Conservation (phyloP, 2,797 vertebrate genomes). For the Taenioides sp. region DNA sequence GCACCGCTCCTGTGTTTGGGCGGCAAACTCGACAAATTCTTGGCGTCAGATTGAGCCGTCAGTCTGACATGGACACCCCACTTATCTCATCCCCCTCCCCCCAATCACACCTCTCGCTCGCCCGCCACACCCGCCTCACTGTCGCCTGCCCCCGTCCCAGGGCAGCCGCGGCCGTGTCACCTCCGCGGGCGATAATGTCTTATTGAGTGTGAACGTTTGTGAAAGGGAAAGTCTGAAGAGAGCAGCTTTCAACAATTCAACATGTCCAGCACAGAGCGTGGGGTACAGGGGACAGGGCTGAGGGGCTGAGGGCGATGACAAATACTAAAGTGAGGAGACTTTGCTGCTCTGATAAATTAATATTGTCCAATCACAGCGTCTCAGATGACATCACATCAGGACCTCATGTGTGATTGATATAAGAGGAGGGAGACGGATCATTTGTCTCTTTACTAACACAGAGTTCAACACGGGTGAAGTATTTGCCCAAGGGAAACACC, state of each 20-base stretch:
- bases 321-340: background rate
- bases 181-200: conserved; percentile 24
- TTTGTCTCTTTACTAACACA: no score
- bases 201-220: conserved; percentile 4
- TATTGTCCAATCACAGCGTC: no score
- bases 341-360: background rate
- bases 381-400: no score
- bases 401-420: no score
- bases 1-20: conserved; percentile 21
- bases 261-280: background rate
- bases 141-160: conserved; percentile 50
- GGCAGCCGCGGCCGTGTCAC: conserved; percentile 43
- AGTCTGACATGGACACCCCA: conserved; percentile 39
- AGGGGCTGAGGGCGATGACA: background rate
- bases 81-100: conserved; percentile 20
- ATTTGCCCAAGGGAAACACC: no score
- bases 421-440: no score
- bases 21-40: conserved; percentile 48
- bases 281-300: no score
- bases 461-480: no score
- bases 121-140: conserved; percentile 40
- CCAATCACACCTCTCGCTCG: background rate
- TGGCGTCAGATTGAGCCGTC: conserved; percentile 41
- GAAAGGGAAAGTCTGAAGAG: background rate
- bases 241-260: conserved; percentile 5